phyloP scores from a whole-genome alignment of 1,140 invertebrate species.

The Microplitis demolitor region DNA sequence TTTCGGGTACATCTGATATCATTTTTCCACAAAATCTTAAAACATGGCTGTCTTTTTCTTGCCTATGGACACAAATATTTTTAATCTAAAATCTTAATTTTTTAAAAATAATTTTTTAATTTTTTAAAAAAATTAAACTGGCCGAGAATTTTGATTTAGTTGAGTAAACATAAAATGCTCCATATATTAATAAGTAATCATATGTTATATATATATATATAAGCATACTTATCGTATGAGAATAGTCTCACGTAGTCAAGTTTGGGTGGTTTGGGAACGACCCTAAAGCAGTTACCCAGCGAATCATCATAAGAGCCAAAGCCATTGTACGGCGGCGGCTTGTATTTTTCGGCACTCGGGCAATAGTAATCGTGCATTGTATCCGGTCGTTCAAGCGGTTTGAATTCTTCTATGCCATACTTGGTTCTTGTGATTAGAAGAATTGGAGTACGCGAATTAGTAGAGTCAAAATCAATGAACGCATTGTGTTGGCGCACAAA shows the following conservation, averaged over 20 bases:
- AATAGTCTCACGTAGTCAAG: conserved; percentile 81
- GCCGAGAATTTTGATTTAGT: too few species aligned
- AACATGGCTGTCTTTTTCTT: conserved; percentile 76
- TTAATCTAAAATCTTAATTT: not conserved
- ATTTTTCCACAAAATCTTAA: conserved; percentile 79
- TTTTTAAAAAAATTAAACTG: too few species aligned
- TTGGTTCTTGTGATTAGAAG: conserved; percentile 39
- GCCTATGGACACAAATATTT: conserved; percentile 54
- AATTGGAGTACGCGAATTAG: conserved; percentile 19
- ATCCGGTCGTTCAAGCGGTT: conserved; percentile 60
- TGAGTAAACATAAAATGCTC: too few species aligned
- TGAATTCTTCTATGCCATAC: conserved; percentile 66
- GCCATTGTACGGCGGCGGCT: conserved; percentile 89
- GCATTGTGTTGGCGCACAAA: not conserved
- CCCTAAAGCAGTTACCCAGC: conserved; percentile 78
- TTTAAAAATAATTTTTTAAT: too few species aligned
- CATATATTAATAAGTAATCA: not conserved
- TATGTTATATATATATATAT: too few species aligned
- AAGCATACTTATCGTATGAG: conserved; percentile 71
- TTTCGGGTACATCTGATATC: conserved; percentile 71
- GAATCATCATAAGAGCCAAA: conserved; percentile 88
- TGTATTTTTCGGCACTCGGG: conserved; percentile 58
- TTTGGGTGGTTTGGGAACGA: conserved; percentile 77
- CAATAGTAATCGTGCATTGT: conserved; percentile 48
- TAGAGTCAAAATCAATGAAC: conserved; percentile 3